These are phyloP conservation scores for Rhincodon typus DNA, from an alignment of 2,797 vertebrate species.

Conservation along the genomic window DNA sequence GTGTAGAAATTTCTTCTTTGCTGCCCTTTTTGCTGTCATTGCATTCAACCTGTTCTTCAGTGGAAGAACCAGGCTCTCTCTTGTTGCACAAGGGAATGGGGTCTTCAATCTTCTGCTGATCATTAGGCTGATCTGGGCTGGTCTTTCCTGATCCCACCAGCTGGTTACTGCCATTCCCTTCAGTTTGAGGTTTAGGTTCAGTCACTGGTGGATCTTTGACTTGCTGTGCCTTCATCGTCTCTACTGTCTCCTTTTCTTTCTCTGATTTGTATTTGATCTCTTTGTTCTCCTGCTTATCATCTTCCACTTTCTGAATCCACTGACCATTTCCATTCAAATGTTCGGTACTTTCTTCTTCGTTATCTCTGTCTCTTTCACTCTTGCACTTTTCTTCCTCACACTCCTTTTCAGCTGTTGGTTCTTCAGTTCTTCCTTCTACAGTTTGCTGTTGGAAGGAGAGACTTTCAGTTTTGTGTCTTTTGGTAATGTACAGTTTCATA, in stretches of 20 bases:
- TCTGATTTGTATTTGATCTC: not conserved
- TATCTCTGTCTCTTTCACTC: conserved; percentile 39
- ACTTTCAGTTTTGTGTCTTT: not conserved
- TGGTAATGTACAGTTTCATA: not conserved
- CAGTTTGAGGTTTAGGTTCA: conserved; percentile 41
- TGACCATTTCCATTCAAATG: conserved; percentile 42
- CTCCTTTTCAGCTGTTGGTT: conserved; percentile 22
- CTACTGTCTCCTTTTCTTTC: conserved; percentile 43
- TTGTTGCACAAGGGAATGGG: not conserved
- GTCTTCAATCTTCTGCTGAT: conserved; percentile 39
- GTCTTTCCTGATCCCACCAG: conserved; percentile 34
- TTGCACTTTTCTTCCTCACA: conserved; percentile 46
- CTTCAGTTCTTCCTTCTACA: conserved; percentile 47
- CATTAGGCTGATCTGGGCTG: conserved; percentile 34
- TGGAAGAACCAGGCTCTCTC: conserved; percentile 30
- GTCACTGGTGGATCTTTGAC: conserved; percentile 43
- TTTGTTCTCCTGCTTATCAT: not conserved
- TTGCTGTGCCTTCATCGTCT: conserved; percentile 45
- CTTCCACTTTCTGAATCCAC: not conserved
- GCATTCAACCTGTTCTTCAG: conserved; percentile 36
- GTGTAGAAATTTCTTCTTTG: conserved; percentile 36
- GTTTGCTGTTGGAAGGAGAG: conserved; percentile 51
- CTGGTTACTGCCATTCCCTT: conserved; percentile 4
- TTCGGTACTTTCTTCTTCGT: conserved; percentile 50
- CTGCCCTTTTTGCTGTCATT: conserved; percentile 36